A percentile compares a stretch with the other conserved stretches of the same genome.
Conservation (phyloP, 1,140 invertebrate species). For the Himalopsyche phryganea region DNA sequence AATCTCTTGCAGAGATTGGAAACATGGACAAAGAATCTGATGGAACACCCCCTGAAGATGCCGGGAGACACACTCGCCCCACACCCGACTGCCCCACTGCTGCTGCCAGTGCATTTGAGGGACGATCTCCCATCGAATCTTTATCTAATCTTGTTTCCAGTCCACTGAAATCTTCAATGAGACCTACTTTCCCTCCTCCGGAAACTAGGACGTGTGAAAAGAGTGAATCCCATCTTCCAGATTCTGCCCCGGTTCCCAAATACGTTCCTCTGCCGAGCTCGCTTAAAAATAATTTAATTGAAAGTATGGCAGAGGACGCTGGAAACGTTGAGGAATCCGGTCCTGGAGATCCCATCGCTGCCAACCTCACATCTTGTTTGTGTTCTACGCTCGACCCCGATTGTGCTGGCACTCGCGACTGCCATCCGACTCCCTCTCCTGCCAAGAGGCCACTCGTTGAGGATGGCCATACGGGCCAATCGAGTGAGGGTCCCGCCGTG, state of each 20-base stretch:
- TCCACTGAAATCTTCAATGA: constrained; percentile 51
- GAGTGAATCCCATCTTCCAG: background rate
- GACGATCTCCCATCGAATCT: constrained; percentile 60
- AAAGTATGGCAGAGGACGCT: constrained; percentile 21
- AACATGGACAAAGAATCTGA: constrained; percentile 33
- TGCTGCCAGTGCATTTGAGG: constrained; percentile 47
- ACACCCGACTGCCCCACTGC: constrained; percentile 46
- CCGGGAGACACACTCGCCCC: constrained; percentile 40
- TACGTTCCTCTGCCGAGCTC: constrained; percentile 32
- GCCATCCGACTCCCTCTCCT: background rate
- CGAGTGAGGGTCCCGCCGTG: no score
- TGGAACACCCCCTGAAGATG: constrained; percentile 34
- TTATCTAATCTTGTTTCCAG: constrained; percentile 60
- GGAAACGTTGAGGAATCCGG: constrained; percentile 11
- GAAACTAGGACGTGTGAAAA: no score
- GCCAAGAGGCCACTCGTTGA: background rate
- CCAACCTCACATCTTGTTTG: constrained; percentile 47
- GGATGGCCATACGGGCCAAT: background rate
- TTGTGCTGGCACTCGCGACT: constrained; percentile 26
- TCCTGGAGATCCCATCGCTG: constrained; percentile 43
- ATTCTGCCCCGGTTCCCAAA: constrained; percentile 13
- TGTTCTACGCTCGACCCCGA: constrained; percentile 40
- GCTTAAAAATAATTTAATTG: constrained; percentile 31
- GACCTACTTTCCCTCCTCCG: constrained; percentile 13
- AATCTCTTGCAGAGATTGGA: constrained; percentile 45